Evolutionary conservation across 2,113 vertebrate genomes (phyloP).

Genomic region (Dryoscopus gambensis): DNA sequence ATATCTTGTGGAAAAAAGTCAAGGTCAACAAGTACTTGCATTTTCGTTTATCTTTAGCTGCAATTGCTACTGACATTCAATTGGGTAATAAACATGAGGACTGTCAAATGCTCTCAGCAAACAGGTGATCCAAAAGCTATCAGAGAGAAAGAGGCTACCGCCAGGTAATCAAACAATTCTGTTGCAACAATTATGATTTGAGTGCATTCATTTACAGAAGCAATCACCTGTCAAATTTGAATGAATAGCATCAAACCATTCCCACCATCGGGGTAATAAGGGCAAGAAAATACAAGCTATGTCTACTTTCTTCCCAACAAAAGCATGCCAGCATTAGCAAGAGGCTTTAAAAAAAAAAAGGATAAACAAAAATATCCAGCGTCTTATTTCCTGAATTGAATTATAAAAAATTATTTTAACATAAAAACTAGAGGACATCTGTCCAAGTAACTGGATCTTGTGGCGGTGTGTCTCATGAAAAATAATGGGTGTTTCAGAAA

Average conservation of each 20-base stretch:
- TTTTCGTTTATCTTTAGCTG: slow-evolving; percentile 82
- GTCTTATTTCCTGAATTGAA: slow-evolving; percentile 1
- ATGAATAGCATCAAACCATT: slow-evolving; percentile 49
- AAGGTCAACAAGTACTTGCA: slow-evolving; percentile 85
- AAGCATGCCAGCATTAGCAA: background rate
- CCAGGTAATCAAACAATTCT: slow-evolving; percentile 82
- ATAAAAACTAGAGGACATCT: background rate
- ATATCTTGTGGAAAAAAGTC: slow-evolving; percentile 80
- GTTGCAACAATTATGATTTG: slow-evolving; percentile 76
- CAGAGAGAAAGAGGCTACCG: slow-evolving; percentile 72
- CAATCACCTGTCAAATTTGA: slow-evolving; percentile 72
- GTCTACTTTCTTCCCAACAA: slow-evolving; percentile 1
- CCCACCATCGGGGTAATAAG: slow-evolving; percentile 31
- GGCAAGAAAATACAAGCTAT: slow-evolving; percentile 35
- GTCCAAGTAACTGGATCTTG: background rate
- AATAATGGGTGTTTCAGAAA: background rate
- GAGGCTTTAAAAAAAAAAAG: background rate
- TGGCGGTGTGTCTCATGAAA: background rate
- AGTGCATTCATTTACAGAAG: slow-evolving; percentile 71
- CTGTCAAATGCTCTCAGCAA: slow-evolving; percentile 77
- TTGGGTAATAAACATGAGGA: slow-evolving; percentile 82
- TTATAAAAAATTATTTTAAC: background rate
- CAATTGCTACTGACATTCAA: slow-evolving; percentile 79
- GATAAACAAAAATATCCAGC: background rate
- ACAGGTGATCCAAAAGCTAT: slow-evolving; percentile 79